Percentiles rank a stretch among this genome's conserved stretches.
Evolutionary conservation across 1,140 invertebrate genomes (phyloP).

Genomic region (Drosophila orosa): DNA sequence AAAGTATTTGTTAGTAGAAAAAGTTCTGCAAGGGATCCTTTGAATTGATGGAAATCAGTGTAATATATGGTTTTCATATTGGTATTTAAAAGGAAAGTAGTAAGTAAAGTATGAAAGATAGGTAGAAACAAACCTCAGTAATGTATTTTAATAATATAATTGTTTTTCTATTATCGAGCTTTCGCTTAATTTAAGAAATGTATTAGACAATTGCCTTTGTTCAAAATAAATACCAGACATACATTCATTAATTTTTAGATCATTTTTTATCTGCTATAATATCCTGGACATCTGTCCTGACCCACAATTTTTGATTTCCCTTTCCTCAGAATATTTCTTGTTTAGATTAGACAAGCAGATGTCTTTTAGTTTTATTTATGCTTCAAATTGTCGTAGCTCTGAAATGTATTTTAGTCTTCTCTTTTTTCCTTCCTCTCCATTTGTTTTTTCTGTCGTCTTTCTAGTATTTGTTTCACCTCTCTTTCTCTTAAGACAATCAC

Average conservation of each 20-base stretch:
- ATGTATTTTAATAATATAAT: no score
- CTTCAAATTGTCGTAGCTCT: slow-evolving; percentile 9
- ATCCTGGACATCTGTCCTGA: neutral
- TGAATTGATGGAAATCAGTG: neutral
- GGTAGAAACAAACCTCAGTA: no score
- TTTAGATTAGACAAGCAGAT: slow-evolving; percentile 8
- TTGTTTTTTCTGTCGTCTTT: neutral
- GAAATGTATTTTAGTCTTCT: slow-evolving; percentile 7
- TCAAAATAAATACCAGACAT: neutral
- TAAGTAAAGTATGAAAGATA: no score
- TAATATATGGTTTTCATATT: neutral
- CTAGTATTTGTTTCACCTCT: neutral
- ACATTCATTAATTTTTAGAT: neutral
- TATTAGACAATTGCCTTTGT: neutral
- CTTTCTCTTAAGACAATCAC: neutral
- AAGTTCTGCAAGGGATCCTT: neutral
- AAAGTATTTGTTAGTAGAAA: neutral
- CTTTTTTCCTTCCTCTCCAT: slow-evolving; percentile 2
- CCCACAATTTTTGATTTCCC: neutral
- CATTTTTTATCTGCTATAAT: neutral
- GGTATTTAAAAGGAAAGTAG: neutral
- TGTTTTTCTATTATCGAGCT: no score
- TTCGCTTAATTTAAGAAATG: neutral
- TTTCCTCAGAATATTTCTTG: neutral
- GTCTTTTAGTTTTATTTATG: slow-evolving; percentile 12